A percentile compares a stretch with the other conserved stretches of the same genome.
Conservation (phyloP, 2,888 invertebrate species). For the Hirtodrosophila cameraria region DNA sequence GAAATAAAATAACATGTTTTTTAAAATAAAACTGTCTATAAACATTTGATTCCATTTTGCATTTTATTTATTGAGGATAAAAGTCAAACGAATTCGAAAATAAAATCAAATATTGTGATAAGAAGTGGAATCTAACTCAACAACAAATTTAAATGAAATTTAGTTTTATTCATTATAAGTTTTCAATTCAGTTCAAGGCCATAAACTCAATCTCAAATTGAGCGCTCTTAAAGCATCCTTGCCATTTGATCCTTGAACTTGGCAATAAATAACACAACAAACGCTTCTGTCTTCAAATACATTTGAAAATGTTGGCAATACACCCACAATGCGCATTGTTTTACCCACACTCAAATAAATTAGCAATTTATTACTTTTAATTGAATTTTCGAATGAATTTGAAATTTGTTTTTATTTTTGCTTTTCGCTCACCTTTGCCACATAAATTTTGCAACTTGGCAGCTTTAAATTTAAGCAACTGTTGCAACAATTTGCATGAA, state of each 20-base stretch:
- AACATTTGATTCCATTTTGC: no score
- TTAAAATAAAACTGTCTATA: no score
- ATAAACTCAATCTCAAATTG: no score
- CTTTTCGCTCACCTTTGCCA: constrained; percentile 49
- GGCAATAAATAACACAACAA: constrained; percentile 31
- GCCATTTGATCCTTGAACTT: constrained; percentile 45
- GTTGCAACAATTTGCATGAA: constrained; percentile 17
- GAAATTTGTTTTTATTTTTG: constrained; percentile 15
- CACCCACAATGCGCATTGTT: neutral
- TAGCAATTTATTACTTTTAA: constrained; percentile 65
- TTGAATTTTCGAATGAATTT: constrained; percentile 47
- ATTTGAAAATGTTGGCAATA: neutral
- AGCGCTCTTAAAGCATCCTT: no score
- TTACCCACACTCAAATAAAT: constrained; percentile 13
- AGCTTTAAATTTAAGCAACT: constrained; percentile 37
- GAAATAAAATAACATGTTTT: no score
- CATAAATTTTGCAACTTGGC: constrained; percentile 54
- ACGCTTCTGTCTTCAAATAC: constrained; percentile 3
- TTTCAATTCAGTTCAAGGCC: no score
- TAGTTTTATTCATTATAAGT: no score
- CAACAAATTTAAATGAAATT: no score
- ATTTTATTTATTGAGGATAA: no score
- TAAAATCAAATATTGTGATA: no score
- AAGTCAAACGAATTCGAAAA: no score
- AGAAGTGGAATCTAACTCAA: no score